These are phyloP conservation scores for Hypanus sabinus DNA, from an alignment of 2,113 vertebrate species.

Conservation along the genomic window DNA sequence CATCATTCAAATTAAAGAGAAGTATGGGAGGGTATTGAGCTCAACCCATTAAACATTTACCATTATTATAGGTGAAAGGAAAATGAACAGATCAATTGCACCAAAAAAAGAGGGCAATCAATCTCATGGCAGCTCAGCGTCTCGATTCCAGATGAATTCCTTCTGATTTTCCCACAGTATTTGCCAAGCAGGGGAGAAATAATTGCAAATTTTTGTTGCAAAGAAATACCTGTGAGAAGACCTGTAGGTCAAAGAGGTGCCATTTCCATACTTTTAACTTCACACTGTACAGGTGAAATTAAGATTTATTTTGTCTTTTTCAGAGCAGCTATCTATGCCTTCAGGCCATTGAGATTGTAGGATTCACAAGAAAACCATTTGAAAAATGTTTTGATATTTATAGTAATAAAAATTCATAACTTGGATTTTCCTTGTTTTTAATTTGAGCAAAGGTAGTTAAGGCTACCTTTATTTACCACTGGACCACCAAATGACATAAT, in stretches of 20 bases:
- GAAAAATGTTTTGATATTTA: background rate
- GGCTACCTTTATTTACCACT: no score
- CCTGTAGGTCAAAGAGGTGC: background rate
- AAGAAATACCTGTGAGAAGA: background rate
- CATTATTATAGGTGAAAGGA: conserved; percentile 42
- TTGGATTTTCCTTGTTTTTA: background rate
- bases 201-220: conserved; percentile 10
- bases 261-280: background rate
- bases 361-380: background rate
- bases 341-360: background rate
- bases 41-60: conserved; percentile 44
- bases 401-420: no score
- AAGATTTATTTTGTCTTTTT: no score
- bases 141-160: conserved; percentile 29
- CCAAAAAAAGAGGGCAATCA: conserved; percentile 31
- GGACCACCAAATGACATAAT: background rate
- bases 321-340: background rate
- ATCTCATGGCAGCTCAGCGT: conserved; percentile 19
- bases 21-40: conserved; percentile 26
- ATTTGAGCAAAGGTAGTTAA: background rate
- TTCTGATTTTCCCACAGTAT: conserved; percentile 22
- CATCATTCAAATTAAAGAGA: conserved; percentile 38
- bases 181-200: background rate
- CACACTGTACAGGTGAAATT: background rate
- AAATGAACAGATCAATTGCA: conserved; percentile 39